Conservation (phyloP, 2,113 vertebrate genomes). For the Gymnobelideus leadbeateri region DNA sequence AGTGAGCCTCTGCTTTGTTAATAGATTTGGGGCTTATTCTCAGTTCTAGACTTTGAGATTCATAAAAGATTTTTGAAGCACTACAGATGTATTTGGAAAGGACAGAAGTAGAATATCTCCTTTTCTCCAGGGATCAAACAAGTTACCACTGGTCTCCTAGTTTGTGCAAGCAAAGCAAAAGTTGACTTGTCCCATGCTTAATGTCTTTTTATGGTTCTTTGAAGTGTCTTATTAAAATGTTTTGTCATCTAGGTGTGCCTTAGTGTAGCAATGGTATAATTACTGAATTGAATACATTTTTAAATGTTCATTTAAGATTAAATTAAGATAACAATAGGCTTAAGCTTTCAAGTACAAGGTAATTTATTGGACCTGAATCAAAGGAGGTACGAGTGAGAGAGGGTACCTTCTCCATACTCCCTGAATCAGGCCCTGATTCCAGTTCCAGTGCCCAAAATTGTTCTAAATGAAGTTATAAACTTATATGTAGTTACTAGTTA, state of each 20-base stretch:
- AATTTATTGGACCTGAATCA: not conserved
- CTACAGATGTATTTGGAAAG: not conserved
- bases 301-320: not conserved
- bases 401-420: not conserved
- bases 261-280: not conserved
- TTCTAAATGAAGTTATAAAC: not conserved
- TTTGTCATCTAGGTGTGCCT: not conserved
- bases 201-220: not conserved
- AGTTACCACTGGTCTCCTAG: not conserved
- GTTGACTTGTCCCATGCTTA: not conserved
- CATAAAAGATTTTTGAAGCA: not conserved
- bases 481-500: not conserved
- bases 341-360: not conserved
- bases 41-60: not conserved
- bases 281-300: not conserved
- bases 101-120: not conserved
- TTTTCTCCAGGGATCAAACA: not conserved
- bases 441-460: not conserved
- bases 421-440: not conserved
- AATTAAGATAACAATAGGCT: not conserved
- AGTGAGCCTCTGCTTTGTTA: conserved; percentile 58
- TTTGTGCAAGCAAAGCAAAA: not conserved
- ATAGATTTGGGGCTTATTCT: not conserved
- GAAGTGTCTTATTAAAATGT: not conserved
- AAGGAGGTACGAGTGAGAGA: not conserved